Conservation (phyloP, 2,797 vertebrate genomes). For the Peromyscus eremicus region DNA sequence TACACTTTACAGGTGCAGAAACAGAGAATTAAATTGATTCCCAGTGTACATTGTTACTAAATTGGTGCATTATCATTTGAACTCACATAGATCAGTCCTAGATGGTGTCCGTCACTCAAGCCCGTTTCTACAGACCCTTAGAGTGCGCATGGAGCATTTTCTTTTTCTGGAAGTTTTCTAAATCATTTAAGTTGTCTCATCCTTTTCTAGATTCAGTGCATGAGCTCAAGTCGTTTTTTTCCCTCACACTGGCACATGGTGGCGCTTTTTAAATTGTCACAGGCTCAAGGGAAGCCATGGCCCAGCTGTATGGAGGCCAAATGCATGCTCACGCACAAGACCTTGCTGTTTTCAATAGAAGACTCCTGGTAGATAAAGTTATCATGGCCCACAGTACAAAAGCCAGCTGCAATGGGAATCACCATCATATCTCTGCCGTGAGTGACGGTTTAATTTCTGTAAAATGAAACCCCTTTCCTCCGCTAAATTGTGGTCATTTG, state of each 20-base stretch:
- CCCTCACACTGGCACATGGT: neutral
- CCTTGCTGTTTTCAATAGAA: neutral
- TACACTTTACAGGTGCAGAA: neutral
- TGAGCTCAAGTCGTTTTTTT: neutral
- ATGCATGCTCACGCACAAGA: neutral
- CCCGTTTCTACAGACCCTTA: neutral
- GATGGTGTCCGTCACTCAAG: neutral
- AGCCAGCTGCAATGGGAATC: neutral
- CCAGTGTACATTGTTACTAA: neutral
- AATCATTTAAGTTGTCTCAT: neutral
- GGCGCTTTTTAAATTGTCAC: neutral
- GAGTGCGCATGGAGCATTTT: neutral
- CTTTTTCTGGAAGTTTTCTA: neutral
- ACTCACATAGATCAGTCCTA: neutral
- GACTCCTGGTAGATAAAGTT: neutral
- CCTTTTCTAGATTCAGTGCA: neutral
- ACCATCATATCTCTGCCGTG: neutral
- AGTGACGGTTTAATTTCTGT: neutral
- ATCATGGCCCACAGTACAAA: too few species aligned
- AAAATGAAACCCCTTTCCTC: neutral
- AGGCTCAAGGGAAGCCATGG: neutral
- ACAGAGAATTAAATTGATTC: neutral
- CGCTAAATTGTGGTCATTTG: constrained; percentile 42
- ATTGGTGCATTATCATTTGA: neutral
- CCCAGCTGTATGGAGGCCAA: neutral